A percentile compares a stretch with the other conserved stretches of the same genome.
phyloP scores from a whole-genome alignment of 2,888 invertebrate genomes.

The Leucoma salicis region DNA sequence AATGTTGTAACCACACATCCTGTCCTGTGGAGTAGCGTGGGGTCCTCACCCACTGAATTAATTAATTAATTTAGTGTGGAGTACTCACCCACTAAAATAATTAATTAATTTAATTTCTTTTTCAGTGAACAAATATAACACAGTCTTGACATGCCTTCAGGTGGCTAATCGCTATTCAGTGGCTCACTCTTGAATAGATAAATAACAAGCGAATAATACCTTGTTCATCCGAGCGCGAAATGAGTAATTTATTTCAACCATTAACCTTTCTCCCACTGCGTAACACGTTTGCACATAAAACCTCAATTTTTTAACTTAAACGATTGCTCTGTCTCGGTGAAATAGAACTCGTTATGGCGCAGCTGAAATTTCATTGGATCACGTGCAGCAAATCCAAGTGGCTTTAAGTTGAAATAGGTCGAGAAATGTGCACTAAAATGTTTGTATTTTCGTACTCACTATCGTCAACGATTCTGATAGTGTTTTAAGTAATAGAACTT shows the following conservation, averaged over 20 bases:
- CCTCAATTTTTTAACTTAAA: slow-evolving; percentile 35
- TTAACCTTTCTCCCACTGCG: slow-evolving; percentile 38
- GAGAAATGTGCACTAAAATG: slow-evolving; percentile 6
- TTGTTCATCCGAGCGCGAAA: slow-evolving; percentile 50
- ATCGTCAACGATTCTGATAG: too few relatives aligned
- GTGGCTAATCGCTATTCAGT: slow-evolving; percentile 28
- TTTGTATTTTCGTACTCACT: slow-evolving; percentile 2
- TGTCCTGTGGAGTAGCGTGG: too few relatives aligned
- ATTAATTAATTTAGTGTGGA: too few relatives aligned
- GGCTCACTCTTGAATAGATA: not conserved
- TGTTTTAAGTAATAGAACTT: too few relatives aligned
- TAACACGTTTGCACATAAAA: slow-evolving; percentile 45
- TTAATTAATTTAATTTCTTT: too few relatives aligned
- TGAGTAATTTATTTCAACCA: slow-evolving; percentile 55
- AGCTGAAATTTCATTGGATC: slow-evolving; percentile 36
- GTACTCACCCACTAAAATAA: too few relatives aligned
- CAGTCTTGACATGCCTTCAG: slow-evolving; percentile 13
- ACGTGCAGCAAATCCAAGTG: slow-evolving; percentile 29
- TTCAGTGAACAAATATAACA: slow-evolving; percentile 8
- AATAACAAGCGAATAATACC: slow-evolving; percentile 37
- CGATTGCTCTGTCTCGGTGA: slow-evolving; percentile 33
- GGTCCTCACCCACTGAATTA: too few relatives aligned
- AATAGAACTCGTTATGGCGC: slow-evolving; percentile 24
- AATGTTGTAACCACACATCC: too few relatives aligned
- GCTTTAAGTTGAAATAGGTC: slow-evolving; percentile 4